These are phyloP conservation scores for Pseudococcus longispinus DNA, from an alignment of 2,888 invertebrate genomes.

Conservation along the genomic window DNA sequence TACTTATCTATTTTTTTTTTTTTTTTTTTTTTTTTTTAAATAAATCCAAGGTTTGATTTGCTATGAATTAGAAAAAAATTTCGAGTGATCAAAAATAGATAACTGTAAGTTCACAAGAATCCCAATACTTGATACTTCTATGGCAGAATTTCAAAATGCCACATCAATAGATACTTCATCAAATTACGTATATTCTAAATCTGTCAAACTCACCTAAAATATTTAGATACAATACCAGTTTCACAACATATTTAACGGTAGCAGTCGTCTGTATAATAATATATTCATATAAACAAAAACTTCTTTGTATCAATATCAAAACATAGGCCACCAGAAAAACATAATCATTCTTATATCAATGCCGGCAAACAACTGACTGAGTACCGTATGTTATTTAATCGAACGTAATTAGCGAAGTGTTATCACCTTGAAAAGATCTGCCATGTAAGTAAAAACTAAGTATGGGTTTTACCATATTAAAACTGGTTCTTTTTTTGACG, in stretches of 20 bases:
- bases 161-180: neutral
- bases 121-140: neutral
- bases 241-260: slow-evolving; percentile 27
- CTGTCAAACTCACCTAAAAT: neutral
- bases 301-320: neutral
- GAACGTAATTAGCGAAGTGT: slow-evolving; percentile 28
- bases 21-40: too few relatives aligned
- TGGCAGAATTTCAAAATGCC: neutral
- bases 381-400: slow-evolving; percentile 20
- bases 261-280: neutral
- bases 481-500: slow-evolving; percentile 41
- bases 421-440: slow-evolving; percentile 49
- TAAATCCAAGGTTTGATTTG: too few relatives aligned
- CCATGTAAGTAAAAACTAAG: slow-evolving; percentile 16
- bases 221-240: neutral
- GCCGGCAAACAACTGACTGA: slow-evolving; percentile 38
- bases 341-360: slow-evolving; percentile 15
- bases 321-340: neutral
- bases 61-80: too few relatives aligned
- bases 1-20: too few relatives aligned
- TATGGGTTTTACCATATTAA: slow-evolving; percentile 45
- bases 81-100: too few relatives aligned
- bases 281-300: neutral
- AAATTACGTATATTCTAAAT: neutral
- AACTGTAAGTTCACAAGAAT: neutral